These are phyloP conservation scores for Eremobia ochroleuca DNA, from an alignment of 2,888 invertebrate species.

Conservation along the genomic window DNA sequence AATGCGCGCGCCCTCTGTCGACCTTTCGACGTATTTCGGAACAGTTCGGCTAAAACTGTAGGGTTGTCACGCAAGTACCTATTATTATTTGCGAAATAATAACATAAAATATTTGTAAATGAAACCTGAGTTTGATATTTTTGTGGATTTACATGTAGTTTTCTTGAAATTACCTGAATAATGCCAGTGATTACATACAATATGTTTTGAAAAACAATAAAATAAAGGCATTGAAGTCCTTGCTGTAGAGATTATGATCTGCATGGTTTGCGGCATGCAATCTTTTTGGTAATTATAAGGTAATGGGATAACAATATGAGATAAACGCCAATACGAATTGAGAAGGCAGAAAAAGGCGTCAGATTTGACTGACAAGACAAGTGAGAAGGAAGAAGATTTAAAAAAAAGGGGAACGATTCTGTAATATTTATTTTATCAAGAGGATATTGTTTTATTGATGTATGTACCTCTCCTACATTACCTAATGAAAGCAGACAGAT, in stretches of 20 bases:
- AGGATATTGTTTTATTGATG: background rate
- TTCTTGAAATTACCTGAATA: background rate
- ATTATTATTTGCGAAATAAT: constrained; percentile 54
- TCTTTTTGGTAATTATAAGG: too few relatives aligned
- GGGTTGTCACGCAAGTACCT: constrained; percentile 53
- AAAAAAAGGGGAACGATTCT: background rate
- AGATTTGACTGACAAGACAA: too few relatives aligned
- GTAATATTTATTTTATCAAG: too few relatives aligned
- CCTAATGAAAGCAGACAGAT: background rate
- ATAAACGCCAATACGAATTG: too few relatives aligned
- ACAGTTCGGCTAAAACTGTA: constrained; percentile 46
- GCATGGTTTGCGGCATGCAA: too few relatives aligned
- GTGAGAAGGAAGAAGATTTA: too few relatives aligned
- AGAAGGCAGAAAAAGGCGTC: too few relatives aligned
- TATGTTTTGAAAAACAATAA: background rate
- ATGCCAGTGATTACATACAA: background rate
- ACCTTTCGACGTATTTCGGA: constrained; percentile 74
- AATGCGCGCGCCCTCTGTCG: constrained; percentile 81
- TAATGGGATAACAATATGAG: too few relatives aligned
- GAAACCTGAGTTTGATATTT: constrained; percentile 2
- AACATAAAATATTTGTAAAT: constrained; percentile 32
- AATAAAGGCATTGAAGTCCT: background rate
- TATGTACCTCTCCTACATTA: background rate
- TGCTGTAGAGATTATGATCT: too few relatives aligned
- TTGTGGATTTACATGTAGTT: background rate